Evolutionary conservation across 2,797 vertebrate species (phyloP), one percentile per base, ranked within the genome.

Genomic region (Sebastes steindachneri): DNA sequence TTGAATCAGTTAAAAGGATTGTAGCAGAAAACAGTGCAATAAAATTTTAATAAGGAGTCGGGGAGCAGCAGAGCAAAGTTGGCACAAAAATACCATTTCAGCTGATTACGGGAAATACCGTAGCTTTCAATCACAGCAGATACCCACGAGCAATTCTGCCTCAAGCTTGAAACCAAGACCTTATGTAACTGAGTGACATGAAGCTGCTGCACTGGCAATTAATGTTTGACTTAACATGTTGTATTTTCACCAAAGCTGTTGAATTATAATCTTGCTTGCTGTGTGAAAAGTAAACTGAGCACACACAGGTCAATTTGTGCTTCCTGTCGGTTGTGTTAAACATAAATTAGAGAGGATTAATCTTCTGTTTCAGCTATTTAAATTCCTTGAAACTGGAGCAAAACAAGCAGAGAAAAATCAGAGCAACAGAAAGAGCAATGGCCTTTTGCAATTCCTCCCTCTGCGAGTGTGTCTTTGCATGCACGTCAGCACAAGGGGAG

Each of bases 11-110:
- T 83, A 79, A 90, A 86, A 80, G 59, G 76, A 77, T 37, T 68
- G 76, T 15, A 58, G 67, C 58, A 51, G 57, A 75, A 88, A 91
- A 86, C 81, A 86, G 65, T 66, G 82, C 63, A 87, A 77, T 87
- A 69, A 79, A 89, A 83, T 83, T 89, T 93, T 89, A 84, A 92
- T 86, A 87, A 85, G 78, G 58, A 82, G 57, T 33, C 10, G 23
- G 57, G 70, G 63, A 70, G 65, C 69, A 81, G 69, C 35, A 29
- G 59, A 82, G 82, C 55, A 70, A 82, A 83, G 79, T 69, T 69
- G 84, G 85, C 77, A 86, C 23, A 45, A 84, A 89, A 86, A 88
- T 41, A 82, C 35, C 7, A 79, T 81, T 87, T 84, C 14, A 67
- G 75, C 77, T 85, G 77, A 87, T 87, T 74, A 80, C 62, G 58